Evolutionary conservation across 2,888 invertebrate genomes (phyloP).

Genomic region (Tinea semifulvella): DNA sequence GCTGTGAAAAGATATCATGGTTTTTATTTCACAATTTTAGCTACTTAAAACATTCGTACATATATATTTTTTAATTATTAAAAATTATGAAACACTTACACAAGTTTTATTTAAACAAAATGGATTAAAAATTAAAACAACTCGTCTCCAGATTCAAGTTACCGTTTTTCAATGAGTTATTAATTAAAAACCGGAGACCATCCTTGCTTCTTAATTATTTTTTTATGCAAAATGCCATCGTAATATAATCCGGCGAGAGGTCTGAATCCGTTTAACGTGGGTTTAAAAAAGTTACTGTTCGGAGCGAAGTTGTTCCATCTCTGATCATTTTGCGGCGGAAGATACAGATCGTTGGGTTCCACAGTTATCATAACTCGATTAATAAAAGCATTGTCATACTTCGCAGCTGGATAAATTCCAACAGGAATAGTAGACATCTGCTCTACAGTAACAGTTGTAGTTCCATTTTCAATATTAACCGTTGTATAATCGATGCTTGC

Average conservation of each 20-base stretch:
- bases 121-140: too few species aligned
- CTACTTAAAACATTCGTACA: too few species aligned
- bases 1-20: too few species aligned
- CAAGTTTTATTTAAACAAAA: too few species aligned
- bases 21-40: too few species aligned
- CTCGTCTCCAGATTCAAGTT: constrained; percentile 1
- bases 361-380: constrained; percentile 47
- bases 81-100: too few species aligned
- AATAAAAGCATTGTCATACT: constrained; percentile 35
- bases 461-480: constrained; percentile 22
- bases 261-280: constrained; percentile 33
- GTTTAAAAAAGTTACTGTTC: constrained; percentile 26
- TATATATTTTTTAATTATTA: too few species aligned
- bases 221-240: constrained; percentile 48
- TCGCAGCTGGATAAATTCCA: constrained; percentile 32
- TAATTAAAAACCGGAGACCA: constrained; percentile 14
- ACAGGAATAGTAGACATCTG: constrained; percentile 2
- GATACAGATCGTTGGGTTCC: constrained; percentile 20
- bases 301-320: constrained; percentile 40
- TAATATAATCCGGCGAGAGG: constrained; percentile 57
- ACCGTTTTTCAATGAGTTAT: constrained; percentile 6
- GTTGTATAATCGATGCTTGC: constrained; percentile 15
- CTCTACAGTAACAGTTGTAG: background rate
- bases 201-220: constrained; percentile 26
- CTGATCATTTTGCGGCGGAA: constrained; percentile 34